phyloP scores from a whole-genome alignment of 1,140 invertebrate genomes.

The Orius laevigatus region DNA sequence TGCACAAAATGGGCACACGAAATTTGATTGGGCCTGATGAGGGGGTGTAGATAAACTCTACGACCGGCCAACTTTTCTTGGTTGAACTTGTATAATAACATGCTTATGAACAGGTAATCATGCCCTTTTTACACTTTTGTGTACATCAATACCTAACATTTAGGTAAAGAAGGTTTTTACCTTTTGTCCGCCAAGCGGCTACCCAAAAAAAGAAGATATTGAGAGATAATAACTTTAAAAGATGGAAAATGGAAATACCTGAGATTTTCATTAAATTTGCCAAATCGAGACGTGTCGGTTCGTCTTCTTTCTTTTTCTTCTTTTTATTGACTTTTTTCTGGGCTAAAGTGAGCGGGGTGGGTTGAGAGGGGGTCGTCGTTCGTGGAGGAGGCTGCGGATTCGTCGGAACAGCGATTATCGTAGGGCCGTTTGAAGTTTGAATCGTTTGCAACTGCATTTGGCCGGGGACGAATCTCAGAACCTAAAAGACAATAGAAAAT shows the following conservation, averaged over 20 bases:
- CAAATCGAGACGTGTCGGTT: slow-evolving; percentile 30
- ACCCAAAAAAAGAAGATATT: slow-evolving; percentile 4
- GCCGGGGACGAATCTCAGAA: slow-evolving; percentile 23
- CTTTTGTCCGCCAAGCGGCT: slow-evolving; percentile 16
- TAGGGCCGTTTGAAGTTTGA: slow-evolving; percentile 32
- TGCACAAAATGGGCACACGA: too few species aligned
- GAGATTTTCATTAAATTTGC: slow-evolving; percentile 39
- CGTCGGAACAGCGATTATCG: slow-evolving; percentile 27
- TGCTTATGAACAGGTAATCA: too few species aligned
- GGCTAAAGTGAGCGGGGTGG: slow-evolving; percentile 30
- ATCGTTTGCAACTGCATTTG: slow-evolving; percentile 32
- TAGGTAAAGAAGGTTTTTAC: slow-evolving; percentile 13
- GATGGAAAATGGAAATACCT: slow-evolving; percentile 22
- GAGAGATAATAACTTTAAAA: not conserved
- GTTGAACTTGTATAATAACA: too few species aligned
- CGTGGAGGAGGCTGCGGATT: slow-evolving; percentile 7
- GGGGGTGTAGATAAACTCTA: too few species aligned
- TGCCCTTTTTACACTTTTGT: not conserved
- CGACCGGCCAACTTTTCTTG: too few species aligned
- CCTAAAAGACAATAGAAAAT: slow-evolving; percentile 17
- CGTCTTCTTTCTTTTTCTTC: slow-evolving; percentile 36
- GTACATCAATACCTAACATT: slow-evolving; percentile 12
- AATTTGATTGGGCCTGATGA: too few species aligned
- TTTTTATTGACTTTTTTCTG: slow-evolving; percentile 28
- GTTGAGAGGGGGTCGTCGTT: slow-evolving; percentile 12